Percentiles rank a stretch among this genome's conserved stretches.
Conservation (phyloP, 2,113 vertebrate genomes). For the Papio anubis region DNA sequence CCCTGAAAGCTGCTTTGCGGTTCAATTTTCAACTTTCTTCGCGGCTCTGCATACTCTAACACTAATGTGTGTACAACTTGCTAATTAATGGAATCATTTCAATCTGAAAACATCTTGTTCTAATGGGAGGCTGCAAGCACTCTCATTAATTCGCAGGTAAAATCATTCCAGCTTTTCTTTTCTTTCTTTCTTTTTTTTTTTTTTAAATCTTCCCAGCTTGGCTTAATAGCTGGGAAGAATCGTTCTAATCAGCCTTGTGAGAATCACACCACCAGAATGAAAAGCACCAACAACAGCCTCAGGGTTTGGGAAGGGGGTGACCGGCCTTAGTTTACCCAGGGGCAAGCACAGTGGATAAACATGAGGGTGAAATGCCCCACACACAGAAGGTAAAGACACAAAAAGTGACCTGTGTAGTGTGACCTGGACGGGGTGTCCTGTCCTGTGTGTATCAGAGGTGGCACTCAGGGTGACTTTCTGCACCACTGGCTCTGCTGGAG, state of each 20-base stretch:
- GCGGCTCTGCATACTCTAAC: slow-evolving; percentile 33
- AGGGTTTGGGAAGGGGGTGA: background rate
- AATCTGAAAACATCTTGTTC: slow-evolving; percentile 66
- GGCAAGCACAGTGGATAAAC: background rate
- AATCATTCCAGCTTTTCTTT: slow-evolving; percentile 51
- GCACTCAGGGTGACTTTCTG: background rate
- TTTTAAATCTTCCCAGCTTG: slow-evolving; percentile 22
- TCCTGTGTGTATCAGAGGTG: fast-evolving
- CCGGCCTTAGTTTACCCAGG: background rate
- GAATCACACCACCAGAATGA: background rate
- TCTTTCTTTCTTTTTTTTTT: slow-evolving; percentile 30
- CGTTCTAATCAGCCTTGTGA: slow-evolving; percentile 61
- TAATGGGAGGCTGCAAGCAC: slow-evolving; percentile 40
- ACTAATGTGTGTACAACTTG: slow-evolving; percentile 45
- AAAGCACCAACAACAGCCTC: background rate
- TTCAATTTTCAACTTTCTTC: slow-evolving; percentile 37
- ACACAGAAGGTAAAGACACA: no score
- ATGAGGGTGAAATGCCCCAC: background rate
- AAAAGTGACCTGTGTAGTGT: fast-evolving
- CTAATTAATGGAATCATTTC: slow-evolving; percentile 70
- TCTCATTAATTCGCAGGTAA: slow-evolving; percentile 57
- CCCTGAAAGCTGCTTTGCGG: background rate
- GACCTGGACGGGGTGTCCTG: background rate
- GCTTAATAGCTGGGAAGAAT: slow-evolving; percentile 57
- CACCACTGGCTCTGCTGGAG: background rate